Base-by-base conservation (phyloP, 2,888 invertebrate genomes). In the Colostygia pectinataria region DNA sequence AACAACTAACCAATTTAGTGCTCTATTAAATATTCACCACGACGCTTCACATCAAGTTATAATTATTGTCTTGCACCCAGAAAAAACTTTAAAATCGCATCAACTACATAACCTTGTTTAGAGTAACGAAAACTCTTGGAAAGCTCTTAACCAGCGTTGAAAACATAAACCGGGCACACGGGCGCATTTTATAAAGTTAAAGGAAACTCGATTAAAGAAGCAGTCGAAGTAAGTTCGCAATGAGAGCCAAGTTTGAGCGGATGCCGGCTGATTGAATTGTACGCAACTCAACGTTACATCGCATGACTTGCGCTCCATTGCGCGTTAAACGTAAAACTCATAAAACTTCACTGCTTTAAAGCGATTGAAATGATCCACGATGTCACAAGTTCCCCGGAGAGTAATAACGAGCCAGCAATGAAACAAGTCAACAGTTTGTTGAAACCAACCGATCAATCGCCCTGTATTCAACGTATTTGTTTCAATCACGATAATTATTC, bases 161-260 rank as follows among this genome's bases (percentile, higher is more conserved):
- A 79, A 83, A 81, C 81, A 83, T 81, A 84, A 83, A 80, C 75
- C 78, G 71, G 77, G 79, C 80, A 75, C 77, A 77, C 82, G 77
- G 77, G 77, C 79, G 77, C 79, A 74, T 83, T 84, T 81, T 82
- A 80, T 77, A 78, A 85, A 85, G 80, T 84, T 83, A 80, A 80
- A 74, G 70, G 63, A 65, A 83, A 86, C 82, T 83, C 80, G 80
- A 83, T 85, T 85, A 83, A 77, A 77, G 68, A 73, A 72, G 74
- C 75, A 79, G 80, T 74, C 74, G 72, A 74, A 80, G 74, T 74
- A 80, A 83, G 75, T 83, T 82, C 72, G 59, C 63, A 65, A 63
- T 64, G 64, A 72, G 67, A 68, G 77, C 59, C 61, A 80, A 80
- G 78, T 77, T 74, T 69, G 68, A 68, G 68, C 63, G 67, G 68